Conservation (phyloP, 2,888 invertebrate species). For the Cataglyphis altisquamis region DNA sequence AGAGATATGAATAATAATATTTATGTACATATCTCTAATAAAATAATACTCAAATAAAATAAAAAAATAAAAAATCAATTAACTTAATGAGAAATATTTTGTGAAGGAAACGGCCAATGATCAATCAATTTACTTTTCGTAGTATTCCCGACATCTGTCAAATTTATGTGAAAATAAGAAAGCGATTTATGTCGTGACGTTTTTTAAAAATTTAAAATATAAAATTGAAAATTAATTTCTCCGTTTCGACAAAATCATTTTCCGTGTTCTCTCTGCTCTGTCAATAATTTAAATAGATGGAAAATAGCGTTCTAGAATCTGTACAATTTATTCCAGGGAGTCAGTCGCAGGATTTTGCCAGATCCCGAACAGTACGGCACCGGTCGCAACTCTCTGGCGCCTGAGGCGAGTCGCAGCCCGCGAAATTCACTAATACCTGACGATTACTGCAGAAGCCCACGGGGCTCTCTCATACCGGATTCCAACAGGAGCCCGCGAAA, state of each 20-base stretch:
- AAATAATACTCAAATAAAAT: background rate
- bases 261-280: background rate
- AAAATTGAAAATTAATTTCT: background rate
- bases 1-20: constrained; percentile 2
- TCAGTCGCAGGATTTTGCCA: constrained; percentile 88
- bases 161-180: background rate
- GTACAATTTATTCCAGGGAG: constrained; percentile 69
- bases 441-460: constrained; percentile 81
- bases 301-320: background rate
- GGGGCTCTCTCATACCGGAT: constrained; percentile 88
- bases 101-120: background rate
- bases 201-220: background rate
- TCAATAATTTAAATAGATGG: background rate
- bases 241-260: background rate
- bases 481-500: constrained; percentile 88
- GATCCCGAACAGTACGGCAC: constrained; percentile 88
- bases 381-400: constrained; percentile 88
- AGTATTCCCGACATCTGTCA: background rate
- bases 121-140: background rate
- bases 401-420: constrained; percentile 87
- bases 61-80: constrained; percentile 1
- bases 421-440: constrained; percentile 90
- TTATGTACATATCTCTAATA: background rate
- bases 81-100: background rate
- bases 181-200: background rate